phyloP scores from a whole-genome alignment of 2,113 vertebrate genomes.

The Sterrhoptilus dennistouni region DNA sequence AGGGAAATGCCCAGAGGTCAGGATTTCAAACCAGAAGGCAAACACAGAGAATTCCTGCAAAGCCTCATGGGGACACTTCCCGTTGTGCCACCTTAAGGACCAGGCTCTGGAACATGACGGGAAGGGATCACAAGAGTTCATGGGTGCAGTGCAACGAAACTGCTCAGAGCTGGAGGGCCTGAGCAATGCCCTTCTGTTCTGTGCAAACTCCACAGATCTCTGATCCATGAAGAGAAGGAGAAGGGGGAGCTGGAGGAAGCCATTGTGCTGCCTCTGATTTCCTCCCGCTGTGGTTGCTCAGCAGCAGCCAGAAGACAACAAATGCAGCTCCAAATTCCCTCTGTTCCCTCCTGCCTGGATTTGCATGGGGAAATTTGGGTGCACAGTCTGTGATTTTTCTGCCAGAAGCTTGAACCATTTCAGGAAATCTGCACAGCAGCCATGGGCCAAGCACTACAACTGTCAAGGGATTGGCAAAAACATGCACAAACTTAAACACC shows the following conservation, averaged over 20 bases:
- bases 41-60: not conserved
- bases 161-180: not conserved
- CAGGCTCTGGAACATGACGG: not conserved
- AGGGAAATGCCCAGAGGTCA: not conserved
- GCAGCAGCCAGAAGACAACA: conserved; percentile 10
- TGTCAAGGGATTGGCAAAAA: not conserved
- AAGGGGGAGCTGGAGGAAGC: not conserved
- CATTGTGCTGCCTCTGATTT: not conserved
- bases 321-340: not conserved
- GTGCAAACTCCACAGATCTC: conserved; percentile 38
- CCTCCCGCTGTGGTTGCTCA: not conserved
- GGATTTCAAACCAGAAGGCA: not conserved
- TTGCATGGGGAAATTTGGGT: not conserved
- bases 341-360: conserved; percentile 13
- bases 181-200: not conserved
- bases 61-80: not conserved
- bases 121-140: conserved; percentile 49
- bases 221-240: conserved; percentile 25
- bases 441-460: not conserved
- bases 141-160: not conserved
- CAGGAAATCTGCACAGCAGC: not conserved
- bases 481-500: not conserved
- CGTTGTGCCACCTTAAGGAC: conserved; percentile 1
- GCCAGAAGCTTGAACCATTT: not conserved
- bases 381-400: not conserved